Percentiles rank a stretch among this genome's conserved stretches.
phyloP scores from a whole-genome alignment of 1,140 invertebrate genomes.

The Parapsyche elsis region DNA sequence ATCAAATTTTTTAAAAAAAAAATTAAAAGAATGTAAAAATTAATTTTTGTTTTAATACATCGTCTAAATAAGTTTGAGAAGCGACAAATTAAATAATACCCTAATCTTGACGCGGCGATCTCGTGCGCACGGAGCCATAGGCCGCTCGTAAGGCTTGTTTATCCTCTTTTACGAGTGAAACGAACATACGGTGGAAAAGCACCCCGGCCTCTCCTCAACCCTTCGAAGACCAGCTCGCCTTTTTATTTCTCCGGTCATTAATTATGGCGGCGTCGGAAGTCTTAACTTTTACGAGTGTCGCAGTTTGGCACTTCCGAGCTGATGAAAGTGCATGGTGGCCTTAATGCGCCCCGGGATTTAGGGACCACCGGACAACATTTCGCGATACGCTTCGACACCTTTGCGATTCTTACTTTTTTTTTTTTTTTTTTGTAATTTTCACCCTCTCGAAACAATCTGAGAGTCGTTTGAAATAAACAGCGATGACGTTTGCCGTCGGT shows the following conservation, averaged over 20 bases:
- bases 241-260: constrained; percentile 37
- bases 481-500: too few relatives aligned
- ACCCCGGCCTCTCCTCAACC: background rate
- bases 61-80: constrained; percentile 26
- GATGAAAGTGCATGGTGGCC: constrained; percentile 37
- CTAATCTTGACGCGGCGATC: constrained; percentile 15
- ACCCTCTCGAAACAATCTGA: too few relatives aligned
- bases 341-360: background rate
- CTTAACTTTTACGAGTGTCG: constrained; percentile 50
- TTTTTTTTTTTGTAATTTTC: too few relatives aligned
- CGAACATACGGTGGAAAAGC: constrained; percentile 25
- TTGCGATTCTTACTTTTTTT: too few relatives aligned
- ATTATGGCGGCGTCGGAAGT: constrained; percentile 44
- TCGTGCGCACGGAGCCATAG: background rate
- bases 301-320: constrained; percentile 48
- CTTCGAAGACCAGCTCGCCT: background rate
- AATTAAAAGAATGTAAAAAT: too few relatives aligned
- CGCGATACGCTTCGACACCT: too few relatives aligned
- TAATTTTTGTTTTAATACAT: too few relatives aligned
- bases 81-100: constrained; percentile 39
- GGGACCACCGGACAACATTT: background rate
- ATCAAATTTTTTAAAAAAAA: too few relatives aligned
- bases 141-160: constrained; percentile 42
- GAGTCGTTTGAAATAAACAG: too few relatives aligned
- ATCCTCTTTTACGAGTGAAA: constrained; percentile 46